A percentile compares a stretch with the other conserved stretches of the same genome.
Conservation (phyloP, 2,113 vertebrate species). For the Charina bottae region DNA sequence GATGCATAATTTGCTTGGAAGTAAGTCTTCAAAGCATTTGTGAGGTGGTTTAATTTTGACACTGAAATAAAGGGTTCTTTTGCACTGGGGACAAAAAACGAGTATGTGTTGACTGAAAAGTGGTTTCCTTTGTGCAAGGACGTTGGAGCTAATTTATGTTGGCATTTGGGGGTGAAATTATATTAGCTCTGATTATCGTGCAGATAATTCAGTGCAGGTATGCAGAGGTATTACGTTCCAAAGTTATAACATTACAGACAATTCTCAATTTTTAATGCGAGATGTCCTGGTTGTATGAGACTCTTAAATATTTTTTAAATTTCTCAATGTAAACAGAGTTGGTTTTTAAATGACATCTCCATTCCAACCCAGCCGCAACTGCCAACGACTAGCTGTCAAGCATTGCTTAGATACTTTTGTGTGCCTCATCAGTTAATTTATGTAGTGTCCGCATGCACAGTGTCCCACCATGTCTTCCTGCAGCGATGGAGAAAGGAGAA, state of each 20-base stretch:
- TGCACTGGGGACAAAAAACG: background rate
- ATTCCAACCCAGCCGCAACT: background rate
- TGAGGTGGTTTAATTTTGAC: background rate
- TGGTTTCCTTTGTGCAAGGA: too few relatives aligned
- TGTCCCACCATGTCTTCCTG: background rate
- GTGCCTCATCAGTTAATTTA: background rate
- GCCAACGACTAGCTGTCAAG: background rate
- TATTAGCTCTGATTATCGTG: too few relatives aligned
- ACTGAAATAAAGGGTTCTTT: background rate
- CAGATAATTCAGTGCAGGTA: too few relatives aligned
- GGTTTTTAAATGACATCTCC: background rate
- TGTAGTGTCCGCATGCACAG: background rate
- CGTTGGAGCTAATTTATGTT: too few relatives aligned
- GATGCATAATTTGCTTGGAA: background rate
- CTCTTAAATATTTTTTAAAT: too few relatives aligned
- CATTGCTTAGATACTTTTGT: background rate
- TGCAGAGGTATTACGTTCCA: too few relatives aligned
- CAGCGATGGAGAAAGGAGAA: background rate
- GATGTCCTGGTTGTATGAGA: background rate
- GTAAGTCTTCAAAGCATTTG: background rate
- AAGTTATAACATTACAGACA: background rate
- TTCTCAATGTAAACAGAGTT: background rate
- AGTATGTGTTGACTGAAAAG: too few relatives aligned
- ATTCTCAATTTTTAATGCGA: background rate
- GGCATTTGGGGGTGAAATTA: too few relatives aligned